Conservation (phyloP, 2,797 vertebrate genomes). For the Propithecus deckenii region DNA sequence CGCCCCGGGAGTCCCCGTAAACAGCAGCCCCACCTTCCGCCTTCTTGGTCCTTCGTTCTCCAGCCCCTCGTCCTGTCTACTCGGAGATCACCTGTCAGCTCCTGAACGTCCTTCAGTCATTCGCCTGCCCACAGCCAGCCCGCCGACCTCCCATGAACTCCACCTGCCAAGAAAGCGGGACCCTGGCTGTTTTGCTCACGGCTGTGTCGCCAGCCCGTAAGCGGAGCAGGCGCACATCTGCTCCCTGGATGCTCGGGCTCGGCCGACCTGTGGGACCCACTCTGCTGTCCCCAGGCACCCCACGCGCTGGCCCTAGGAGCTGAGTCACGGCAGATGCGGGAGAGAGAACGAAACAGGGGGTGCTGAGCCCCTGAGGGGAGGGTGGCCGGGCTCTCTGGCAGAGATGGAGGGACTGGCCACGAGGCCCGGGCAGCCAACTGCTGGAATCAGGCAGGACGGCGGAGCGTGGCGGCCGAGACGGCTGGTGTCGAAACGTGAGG, state of each 20-base stretch:
- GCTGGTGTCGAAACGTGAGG: neutral
- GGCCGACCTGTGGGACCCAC: neutral
- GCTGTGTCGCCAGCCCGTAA: neutral
- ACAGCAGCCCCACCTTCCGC: neutral
- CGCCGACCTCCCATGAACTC: neutral
- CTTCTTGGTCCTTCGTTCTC: no score
- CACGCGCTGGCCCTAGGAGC: no score
- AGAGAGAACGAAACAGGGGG: neutral
- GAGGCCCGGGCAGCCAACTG: no score
- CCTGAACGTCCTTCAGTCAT: no score
- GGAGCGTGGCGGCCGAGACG: neutral
- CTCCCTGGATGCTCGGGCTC: neutral
- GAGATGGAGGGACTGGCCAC: neutral
- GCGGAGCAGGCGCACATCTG: neutral
- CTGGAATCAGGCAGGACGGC: no score
- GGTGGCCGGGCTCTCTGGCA: no score
- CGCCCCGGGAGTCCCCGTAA: neutral
- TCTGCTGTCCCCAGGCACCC: neutral
- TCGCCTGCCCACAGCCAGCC: neutral
- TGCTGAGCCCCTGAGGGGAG: neutral
- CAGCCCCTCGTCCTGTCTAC: neutral
- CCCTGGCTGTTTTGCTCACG: neutral
- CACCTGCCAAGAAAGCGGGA: neutral
- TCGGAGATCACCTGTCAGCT: neutral
- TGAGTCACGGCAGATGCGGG: no score